Conservation (phyloP, 2,888 invertebrate species). For the Leucania comma region DNA sequence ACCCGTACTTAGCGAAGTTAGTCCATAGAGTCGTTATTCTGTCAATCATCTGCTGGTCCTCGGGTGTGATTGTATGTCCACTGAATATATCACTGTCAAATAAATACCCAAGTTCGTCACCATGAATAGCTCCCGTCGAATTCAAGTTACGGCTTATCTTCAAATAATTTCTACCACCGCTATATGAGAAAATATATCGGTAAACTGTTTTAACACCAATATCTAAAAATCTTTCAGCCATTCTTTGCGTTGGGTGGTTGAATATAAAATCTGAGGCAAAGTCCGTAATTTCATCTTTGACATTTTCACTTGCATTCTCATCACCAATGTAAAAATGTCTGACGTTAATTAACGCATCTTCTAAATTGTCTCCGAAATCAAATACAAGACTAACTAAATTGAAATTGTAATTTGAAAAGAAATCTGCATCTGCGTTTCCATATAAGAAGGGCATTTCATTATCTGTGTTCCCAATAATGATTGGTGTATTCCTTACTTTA, state of each 20-base stretch:
- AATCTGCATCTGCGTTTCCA: neutral
- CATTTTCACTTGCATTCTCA: constrained; percentile 12
- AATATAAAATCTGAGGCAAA: constrained; percentile 35
- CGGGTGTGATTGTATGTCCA: constrained; percentile 16
- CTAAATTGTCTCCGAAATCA: constrained; percentile 21
- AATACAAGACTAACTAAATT: constrained; percentile 13
- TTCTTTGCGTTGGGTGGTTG: constrained; percentile 42
- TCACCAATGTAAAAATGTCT: constrained; percentile 50
- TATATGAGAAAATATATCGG: constrained; percentile 51
- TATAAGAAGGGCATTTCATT: constrained; percentile 32
- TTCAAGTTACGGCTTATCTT: constrained; percentile 1
- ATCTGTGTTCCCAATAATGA: constrained; percentile 42
- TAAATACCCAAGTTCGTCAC: constrained; percentile 56
- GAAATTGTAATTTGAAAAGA: constrained; percentile 23
- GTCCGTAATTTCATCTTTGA: constrained; percentile 22
- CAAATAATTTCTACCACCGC: constrained; percentile 26
- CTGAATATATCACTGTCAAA: constrained; percentile 33
- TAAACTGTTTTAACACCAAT: constrained; percentile 32
- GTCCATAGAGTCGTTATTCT: constrained; percentile 58
- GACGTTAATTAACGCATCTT: constrained; percentile 17
- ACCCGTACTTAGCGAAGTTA: constrained; percentile 58
- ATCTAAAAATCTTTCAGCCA: constrained; percentile 27
- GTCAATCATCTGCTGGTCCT: constrained; percentile 56
- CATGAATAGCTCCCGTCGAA: constrained; percentile 42
- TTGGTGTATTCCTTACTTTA: constrained; percentile 21